These are phyloP conservation scores for Petaurus breviceps DNA, from an alignment of 2,113 vertebrate species.

Conservation along the genomic window DNA sequence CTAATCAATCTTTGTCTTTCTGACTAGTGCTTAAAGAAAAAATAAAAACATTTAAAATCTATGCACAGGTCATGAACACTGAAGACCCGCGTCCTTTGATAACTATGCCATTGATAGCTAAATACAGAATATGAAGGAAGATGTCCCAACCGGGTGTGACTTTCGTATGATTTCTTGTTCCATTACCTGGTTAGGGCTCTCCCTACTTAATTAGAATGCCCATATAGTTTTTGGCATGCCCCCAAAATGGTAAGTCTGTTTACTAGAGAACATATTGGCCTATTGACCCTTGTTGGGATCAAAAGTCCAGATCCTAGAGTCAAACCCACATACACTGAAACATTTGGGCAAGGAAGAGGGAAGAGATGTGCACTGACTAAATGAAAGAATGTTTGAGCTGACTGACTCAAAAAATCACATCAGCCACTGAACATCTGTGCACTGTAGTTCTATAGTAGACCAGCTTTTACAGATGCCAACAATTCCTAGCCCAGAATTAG, in stretches of 20 bases:
- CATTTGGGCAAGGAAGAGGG: not conserved
- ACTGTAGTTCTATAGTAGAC: constrained; percentile 62
- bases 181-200: constrained; percentile 56
- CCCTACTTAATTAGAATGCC: constrained; percentile 36
- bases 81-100: no score
- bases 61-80: constrained; percentile 26
- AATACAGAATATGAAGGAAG: constrained; percentile 42
- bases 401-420: constrained; percentile 39
- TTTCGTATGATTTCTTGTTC: constrained; percentile 62
- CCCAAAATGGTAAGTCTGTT: constrained; percentile 40
- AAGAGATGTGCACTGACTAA: constrained; percentile 13
- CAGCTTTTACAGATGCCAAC: constrained; percentile 65
- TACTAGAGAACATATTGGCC: constrained; percentile 62
- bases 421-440: constrained; percentile 44
- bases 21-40: constrained; percentile 66
- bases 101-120: no score
- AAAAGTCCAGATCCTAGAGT: constrained; percentile 22
- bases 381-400: constrained; percentile 30
- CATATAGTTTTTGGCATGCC: constrained; percentile 51
- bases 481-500: constrained; percentile 56
- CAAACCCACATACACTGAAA: constrained; percentile 44
- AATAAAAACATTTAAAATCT: constrained; percentile 27
- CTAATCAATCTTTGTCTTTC: constrained; percentile 59
- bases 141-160: constrained; percentile 60
- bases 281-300: constrained; percentile 62